A percentile compares a stretch with the other conserved stretches of the same genome.
Evolutionary conservation across 2,113 vertebrate genomes (phyloP).

Genomic region (Bettongia penicillata): DNA sequence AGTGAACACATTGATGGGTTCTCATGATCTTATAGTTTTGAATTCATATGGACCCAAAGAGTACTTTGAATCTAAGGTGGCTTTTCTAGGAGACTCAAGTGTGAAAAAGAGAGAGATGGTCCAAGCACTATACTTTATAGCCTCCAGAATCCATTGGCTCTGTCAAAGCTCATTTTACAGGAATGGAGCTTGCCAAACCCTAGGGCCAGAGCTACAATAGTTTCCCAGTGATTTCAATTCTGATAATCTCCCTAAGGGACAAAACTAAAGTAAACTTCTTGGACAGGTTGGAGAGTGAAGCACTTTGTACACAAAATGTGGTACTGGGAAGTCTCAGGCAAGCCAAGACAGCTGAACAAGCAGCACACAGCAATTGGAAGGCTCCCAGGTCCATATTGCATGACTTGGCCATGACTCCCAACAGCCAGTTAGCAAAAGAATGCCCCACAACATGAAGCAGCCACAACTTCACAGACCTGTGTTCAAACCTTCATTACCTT

Average conservation of each 20-base stretch:
- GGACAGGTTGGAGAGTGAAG: constrained; percentile 58
- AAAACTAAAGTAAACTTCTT: constrained; percentile 49
- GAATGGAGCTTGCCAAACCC: constrained; percentile 49
- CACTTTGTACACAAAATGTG: constrained; percentile 60
- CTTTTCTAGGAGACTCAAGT: neutral
- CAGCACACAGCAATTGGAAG: constrained; percentile 52
- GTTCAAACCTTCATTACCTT: constrained; percentile 17
- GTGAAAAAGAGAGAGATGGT: neutral
- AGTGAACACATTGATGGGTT: neutral
- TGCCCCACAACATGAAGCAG: constrained; percentile 31
- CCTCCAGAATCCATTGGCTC: constrained; percentile 40
- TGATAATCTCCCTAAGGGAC: constrained; percentile 61
- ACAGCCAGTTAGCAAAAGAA: constrained; percentile 57
- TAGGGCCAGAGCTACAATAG: constrained; percentile 59
- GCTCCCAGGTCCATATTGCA: constrained; percentile 54
- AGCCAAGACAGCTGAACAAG: constrained; percentile 66
- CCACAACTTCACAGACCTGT: constrained; percentile 41
- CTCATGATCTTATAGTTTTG: neutral
- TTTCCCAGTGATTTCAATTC: constrained; percentile 71
- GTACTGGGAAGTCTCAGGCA: constrained; percentile 49
- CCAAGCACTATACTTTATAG: constrained; percentile 48
- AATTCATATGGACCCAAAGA: neutral
- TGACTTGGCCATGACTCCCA: constrained; percentile 57
- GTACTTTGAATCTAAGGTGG: neutral
- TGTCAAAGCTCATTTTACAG: constrained; percentile 46